Percentiles rank a stretch among this genome's conserved stretches.
Conservation (phyloP, 1,140 invertebrate genomes). For the Trichonephila clavata region DNA sequence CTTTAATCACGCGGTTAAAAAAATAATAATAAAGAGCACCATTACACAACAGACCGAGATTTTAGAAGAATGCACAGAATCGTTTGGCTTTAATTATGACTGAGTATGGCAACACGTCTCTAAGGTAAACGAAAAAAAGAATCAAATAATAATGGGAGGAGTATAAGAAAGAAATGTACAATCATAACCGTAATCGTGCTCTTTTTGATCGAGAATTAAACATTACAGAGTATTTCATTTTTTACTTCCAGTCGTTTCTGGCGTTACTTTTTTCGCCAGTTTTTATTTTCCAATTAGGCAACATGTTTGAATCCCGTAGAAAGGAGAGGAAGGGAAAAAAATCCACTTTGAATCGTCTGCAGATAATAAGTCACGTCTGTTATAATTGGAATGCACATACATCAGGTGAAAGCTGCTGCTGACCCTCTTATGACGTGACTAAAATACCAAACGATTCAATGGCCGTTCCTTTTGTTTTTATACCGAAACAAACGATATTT, state of each 20-base stretch:
- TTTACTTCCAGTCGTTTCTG: constrained; percentile 15
- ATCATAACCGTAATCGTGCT: constrained; percentile 50
- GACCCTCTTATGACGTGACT: constrained; percentile 52
- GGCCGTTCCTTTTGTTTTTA: constrained; percentile 29
- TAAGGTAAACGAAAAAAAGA: background rate
- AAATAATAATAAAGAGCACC: background rate
- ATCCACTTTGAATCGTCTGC: constrained; percentile 50
- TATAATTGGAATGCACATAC: constrained; percentile 72
- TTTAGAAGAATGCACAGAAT: constrained; percentile 38
- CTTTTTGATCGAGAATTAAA: constrained; percentile 57
- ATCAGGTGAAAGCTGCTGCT: constrained; percentile 44
- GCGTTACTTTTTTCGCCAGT: constrained; percentile 56
- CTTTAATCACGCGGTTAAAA: constrained; percentile 58
- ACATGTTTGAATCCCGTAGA: constrained; percentile 6
- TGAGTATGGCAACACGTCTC: constrained; percentile 2
- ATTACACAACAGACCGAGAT: constrained; percentile 51
- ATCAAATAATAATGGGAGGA: background rate
- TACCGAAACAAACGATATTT: constrained; percentile 48
- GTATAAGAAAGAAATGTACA: background rate
- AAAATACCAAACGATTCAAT: constrained; percentile 61
- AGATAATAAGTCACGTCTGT: constrained; percentile 70
- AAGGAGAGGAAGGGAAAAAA: background rate
- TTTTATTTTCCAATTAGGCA: constrained; percentile 55
- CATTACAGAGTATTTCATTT: constrained; percentile 42
- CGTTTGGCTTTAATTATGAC: constrained; percentile 50